Evolutionary conservation across 1,140 invertebrate genomes (phyloP), one percentile per base, ranked within the genome.

Genomic region (Phenacoccus solenopsis): DNA sequence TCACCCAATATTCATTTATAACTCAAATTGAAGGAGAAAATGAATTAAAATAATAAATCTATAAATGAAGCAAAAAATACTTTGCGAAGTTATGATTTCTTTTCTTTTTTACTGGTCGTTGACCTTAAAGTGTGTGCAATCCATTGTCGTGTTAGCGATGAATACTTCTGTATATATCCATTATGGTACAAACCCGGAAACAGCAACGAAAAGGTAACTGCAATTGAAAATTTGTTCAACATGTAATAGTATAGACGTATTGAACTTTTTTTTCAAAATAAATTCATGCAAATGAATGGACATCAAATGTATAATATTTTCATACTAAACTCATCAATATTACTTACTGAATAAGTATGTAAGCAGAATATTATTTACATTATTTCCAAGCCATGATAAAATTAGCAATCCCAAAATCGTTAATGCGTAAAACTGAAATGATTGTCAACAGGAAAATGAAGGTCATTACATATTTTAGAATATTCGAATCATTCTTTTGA

Each of bases 311-410:
- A 24, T 64, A 3, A 64, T 16, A 9, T 13, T 3, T 25, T 16
- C 3, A 25, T 64, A 5, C 22, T 4, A 64, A 64, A 64, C 3
- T 16, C 4, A 64, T 24, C 2, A 24, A 3, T 4, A 64, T 10
- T 27, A 64, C 59, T 64, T 3, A 64, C 59, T 22, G 22, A 64
- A 27, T 4, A 64, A 4, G 16, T 64, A 64, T 5, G 59, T 64
- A 24, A 64, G 25, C 4, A 24, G 16, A 10, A 64, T 24, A 64
- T 64, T 64, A 25, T 64, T 64, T 3, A 64, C 59, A 64, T 64
- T 64, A 64, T 64, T 64, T 64, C 59, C 59, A 24, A 64, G 10
- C 59, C 59, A 64, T 1, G 59, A 64, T 24, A 64, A 24, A 27
- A 64, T 1, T 16, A 64, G 22, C 20, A 64, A 24, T 24, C 13